phyloP scores from a whole-genome alignment of 2,113 vertebrate species.

The Stegostoma tigrinum region DNA sequence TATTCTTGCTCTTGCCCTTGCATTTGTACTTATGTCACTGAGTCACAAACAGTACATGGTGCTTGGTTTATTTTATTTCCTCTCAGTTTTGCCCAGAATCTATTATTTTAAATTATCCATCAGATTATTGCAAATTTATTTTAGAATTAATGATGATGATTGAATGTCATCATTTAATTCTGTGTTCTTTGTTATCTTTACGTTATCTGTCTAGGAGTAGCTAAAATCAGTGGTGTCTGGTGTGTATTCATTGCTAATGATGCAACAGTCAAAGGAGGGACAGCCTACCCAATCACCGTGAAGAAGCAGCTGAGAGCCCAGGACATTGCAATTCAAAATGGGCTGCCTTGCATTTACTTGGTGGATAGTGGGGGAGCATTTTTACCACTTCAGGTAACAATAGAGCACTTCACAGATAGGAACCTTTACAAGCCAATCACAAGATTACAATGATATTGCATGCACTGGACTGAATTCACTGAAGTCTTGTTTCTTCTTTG shows the following conservation, averaged over 20 bases:
- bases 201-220: conserved; percentile 56
- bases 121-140: not conserved
- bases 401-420: not conserved
- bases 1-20: not conserved
- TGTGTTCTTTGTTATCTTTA: not conserved
- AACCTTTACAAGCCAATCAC: not conserved
- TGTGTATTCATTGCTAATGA: conserved; percentile 70
- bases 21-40: not conserved
- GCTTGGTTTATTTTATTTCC: not conserved
- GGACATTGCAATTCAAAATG: conserved; percentile 71
- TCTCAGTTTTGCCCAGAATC: not conserved
- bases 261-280: conserved; percentile 75
- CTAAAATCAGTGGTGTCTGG: conserved; percentile 70
- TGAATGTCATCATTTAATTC: not conserved
- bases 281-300: conserved; percentile 67
- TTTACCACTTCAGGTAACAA: conserved; percentile 68
- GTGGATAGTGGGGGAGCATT: conserved; percentile 74
- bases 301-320: conserved; percentile 77
- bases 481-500: not conserved
- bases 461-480: not conserved
- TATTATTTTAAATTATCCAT: not conserved
- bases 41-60: not conserved
- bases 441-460: not conserved
- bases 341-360: conserved; percentile 66
- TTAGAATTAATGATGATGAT: not conserved